Evolutionary conservation across 92 coral and sea anemone species (phyloP).

Genomic region (Porites rus): DNA sequence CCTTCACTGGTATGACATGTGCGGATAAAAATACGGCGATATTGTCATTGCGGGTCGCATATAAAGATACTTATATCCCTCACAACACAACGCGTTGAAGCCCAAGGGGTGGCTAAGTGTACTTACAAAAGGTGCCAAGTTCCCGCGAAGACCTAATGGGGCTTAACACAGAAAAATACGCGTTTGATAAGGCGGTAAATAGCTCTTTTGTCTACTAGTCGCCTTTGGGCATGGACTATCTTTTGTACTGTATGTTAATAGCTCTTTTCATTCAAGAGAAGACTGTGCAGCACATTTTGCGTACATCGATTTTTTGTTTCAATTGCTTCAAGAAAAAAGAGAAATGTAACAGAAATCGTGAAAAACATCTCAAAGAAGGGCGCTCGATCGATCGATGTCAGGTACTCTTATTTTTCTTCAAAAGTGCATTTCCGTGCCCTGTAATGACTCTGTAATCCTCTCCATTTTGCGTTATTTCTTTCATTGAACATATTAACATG

Average conservation of each 20-base stretch:
- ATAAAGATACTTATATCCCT: slow-evolving; percentile 25
- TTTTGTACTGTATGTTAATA: slow-evolving; percentile 6
- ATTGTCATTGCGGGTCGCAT: slow-evolving; percentile 28
- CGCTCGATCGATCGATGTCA: too few species aligned
- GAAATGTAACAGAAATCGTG: neutral
- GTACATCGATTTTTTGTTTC: neutral
- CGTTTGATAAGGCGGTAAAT: slow-evolving; percentile 17
- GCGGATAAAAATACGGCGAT: slow-evolving; percentile 25
- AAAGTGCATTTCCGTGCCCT: neutral
- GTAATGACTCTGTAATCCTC: neutral
- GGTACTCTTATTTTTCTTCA: neutral
- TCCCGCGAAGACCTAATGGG: slow-evolving; percentile 50
- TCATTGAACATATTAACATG: neutral
- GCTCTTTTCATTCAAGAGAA: neutral
- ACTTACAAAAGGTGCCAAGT: slow-evolving; percentile 21
- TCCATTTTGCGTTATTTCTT: neutral
- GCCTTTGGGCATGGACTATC: slow-evolving; percentile 14
- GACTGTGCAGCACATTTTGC: neutral
- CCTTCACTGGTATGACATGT: slow-evolving; percentile 33
- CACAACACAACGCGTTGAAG: slow-evolving; percentile 14
- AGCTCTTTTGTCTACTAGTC: slow-evolving; percentile 16
- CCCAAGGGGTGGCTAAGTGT: slow-evolving; percentile 22
- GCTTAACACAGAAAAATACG: slow-evolving; percentile 11
- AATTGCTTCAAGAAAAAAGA: neutral
- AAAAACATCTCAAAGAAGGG: neutral